phyloP scores from a whole-genome alignment of 2,888 invertebrate genomes.

The Epinotia ramella region DNA sequence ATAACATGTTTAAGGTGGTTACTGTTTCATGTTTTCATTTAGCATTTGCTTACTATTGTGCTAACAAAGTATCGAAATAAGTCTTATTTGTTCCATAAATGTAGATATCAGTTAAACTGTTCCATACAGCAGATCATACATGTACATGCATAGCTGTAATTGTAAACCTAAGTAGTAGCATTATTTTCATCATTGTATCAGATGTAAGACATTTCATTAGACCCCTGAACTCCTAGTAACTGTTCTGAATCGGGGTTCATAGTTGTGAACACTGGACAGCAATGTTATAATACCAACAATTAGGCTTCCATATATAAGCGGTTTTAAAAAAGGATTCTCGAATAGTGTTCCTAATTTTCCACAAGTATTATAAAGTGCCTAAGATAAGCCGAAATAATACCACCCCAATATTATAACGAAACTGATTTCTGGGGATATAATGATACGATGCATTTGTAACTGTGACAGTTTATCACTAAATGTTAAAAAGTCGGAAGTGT shows the following conservation, averaged over 20 bases:
- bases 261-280: no score
- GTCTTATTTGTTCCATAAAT: constrained; percentile 1
- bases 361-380: constrained; percentile 7
- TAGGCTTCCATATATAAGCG: no score
- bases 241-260: no score
- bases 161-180: background rate
- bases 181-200: background rate
- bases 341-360: background rate
- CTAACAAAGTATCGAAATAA: background rate
- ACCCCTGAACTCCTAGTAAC: background rate
- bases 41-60: constrained; percentile 5
- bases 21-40: background rate
- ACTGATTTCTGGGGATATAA: no score
- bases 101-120: constrained; percentile 23
- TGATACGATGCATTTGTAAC: background rate
- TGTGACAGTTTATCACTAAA: background rate
- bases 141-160: background rate
- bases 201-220: background rate
- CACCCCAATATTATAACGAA: background rate
- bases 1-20: background rate
- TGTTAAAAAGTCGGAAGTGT: no score
- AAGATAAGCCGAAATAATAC: background rate
- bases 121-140: background rate
- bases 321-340: no score
- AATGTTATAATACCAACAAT: no score